A percentile compares a stretch with the other conserved stretches of the same genome.
Evolutionary conservation across 2,797 vertebrate genomes (phyloP).

Genomic region (Danionella dracula): DNA sequence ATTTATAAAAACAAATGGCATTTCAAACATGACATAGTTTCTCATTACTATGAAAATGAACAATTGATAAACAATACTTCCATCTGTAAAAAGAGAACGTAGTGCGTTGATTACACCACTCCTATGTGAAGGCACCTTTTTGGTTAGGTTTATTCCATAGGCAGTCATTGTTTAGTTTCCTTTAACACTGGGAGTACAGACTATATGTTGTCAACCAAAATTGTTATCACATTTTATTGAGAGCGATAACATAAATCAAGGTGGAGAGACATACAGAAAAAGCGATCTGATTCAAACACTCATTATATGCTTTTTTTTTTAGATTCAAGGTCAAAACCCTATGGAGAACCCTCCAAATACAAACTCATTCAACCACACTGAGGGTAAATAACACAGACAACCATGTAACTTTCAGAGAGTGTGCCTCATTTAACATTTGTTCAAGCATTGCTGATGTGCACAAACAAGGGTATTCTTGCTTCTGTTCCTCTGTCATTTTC

Average conservation of each 20-base stretch:
- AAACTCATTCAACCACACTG: not conserved
- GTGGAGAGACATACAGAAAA: not conserved
- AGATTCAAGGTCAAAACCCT: conserved; percentile 10
- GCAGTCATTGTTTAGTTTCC: too few relatives aligned
- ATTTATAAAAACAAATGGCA: too few relatives aligned
- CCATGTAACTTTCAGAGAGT: not conserved
- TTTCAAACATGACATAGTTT: too few relatives aligned
- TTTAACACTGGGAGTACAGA: too few relatives aligned
- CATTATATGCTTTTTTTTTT: not conserved
- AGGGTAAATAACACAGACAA: not conserved
- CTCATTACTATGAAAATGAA: too few relatives aligned
- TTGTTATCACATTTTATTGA: not conserved
- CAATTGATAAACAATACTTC: too few relatives aligned
- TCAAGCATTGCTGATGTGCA: not conserved
- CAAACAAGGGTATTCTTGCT: not conserved
- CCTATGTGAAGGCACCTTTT: too few relatives aligned
- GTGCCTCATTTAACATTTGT: not conserved
- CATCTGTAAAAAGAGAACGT: too few relatives aligned
- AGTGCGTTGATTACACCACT: too few relatives aligned
- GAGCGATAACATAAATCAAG: not conserved
- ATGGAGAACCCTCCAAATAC: conserved; percentile 1
- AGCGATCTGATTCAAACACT: not conserved
- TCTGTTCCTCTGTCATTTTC: not conserved
- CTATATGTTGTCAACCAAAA: too few relatives aligned
- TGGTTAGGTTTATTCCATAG: too few relatives aligned